Base-by-base conservation (phyloP, 2,113 vertebrate species). In the Chionis minor region DNA sequence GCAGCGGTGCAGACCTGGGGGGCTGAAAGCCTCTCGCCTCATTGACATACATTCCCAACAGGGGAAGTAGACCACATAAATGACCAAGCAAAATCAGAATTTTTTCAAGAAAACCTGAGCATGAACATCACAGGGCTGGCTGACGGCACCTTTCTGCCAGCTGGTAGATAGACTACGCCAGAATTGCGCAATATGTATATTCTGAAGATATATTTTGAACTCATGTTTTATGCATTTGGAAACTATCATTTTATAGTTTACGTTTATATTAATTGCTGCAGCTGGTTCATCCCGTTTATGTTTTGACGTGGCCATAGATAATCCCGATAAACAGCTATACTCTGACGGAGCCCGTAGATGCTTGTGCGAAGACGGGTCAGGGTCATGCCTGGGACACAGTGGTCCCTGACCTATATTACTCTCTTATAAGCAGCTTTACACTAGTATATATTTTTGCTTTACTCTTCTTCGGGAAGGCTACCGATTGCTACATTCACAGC, bases 241-340 rank as follows among this genome's bases (percentile, higher is more conserved):
- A 93, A 81, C 45, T 20, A 17, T 80, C 14, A 12, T 67, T 93
- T 42, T 7, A 33, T 4, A 93, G 54, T 73, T 82, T 45, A 83
- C 40, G 38, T 71, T 59, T 40, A 14, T 12, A 95, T 74, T 95
- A 75, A 97, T 91, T 74, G 91, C 91, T 52, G 66, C 74, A 97
- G 86, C 85, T 94, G 83, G 44, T 94, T 95, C 78, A 92, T 75
- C 92, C 81, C 66, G 86, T 96, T 94, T 88, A 82, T 52, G 85
- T n/a, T 92, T 49, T 73, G 72, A 72, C 62, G 75, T 14, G 63
- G 77, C 33, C 82, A 70, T 7, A 83, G 78, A 89, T 87, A 97
- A 96, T 95, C 74, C 89, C 65, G 79, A 94, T 90, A 65, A 95
- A 75, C 62, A 94, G 84, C 85, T 42, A 55, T 47, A 86, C 81